Evolutionary conservation across 1,140 invertebrate genomes (phyloP), one percentile per base, ranked within the genome.

Genomic region (Ericerus pela): DNA sequence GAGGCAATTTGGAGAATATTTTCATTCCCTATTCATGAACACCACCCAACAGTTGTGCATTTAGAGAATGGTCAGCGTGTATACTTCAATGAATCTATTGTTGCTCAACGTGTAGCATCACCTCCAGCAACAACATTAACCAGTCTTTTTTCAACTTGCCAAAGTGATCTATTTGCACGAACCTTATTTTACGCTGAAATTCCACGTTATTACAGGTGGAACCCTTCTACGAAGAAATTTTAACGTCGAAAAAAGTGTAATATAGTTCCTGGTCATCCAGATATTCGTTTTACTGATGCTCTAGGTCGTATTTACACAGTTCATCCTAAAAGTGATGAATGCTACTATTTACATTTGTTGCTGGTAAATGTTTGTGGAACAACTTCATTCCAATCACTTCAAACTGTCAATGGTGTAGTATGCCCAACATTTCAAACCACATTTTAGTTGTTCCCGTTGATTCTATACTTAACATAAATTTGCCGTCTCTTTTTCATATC

Each of bases 1-100:
- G 69, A 74, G 67, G 72, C 70, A 38, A 60, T 64, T 56, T 74
- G 68, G 65, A 56, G 66, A 36, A 69, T 74, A 16, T 63, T 67
- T 2, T 12, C 5, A 26, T 52, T 53, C 16, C 22, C 26, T 12
- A 60, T 63, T 53, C 63, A 66, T 61, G 57, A 67, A 56, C 22
- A 61, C 37, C 53, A 56, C 57, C 63, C 61, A 53, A 28, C 61
- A 24, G 63, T 65, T 0, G 16, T 53, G 24, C 29, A 53, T 53
- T 27, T 53, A 29, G 51, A 53, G 36, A 53, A 53, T 22, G 18
- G 27, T 18, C 29, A 53, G 28, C 14, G 30, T 28, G 30, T 53
- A 20, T 36, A 53, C 26, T 53, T 53, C 30, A 53, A 53, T 33
- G n/a, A 70, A 38, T 16, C 56, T 14, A 71, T 65, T 57, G 60